phyloP scores from a whole-genome alignment of 2,888 invertebrate species.

The Drosophila buzzatii region DNA sequence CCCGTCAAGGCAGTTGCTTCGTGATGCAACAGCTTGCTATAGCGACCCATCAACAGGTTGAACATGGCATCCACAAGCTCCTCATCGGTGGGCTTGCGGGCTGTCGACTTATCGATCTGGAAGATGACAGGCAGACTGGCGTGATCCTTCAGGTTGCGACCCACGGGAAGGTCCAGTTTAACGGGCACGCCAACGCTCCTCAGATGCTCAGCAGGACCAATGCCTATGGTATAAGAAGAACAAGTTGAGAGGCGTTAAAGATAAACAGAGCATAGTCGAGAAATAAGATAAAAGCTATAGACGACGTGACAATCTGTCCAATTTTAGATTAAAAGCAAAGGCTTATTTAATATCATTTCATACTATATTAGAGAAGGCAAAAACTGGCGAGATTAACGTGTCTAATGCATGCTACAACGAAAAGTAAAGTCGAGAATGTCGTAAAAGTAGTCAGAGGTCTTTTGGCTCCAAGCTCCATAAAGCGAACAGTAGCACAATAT shows the following conservation, averaged over 20 bases:
- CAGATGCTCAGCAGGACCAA: conserved; percentile 82
- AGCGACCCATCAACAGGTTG: conserved; percentile 86
- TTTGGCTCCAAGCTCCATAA: background rate
- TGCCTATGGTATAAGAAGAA: conserved; percentile 54
- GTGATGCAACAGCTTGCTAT: conserved; percentile 86
- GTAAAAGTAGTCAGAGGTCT: background rate
- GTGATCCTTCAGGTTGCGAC: conserved; percentile 93
- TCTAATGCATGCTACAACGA: no score
- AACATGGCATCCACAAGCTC: conserved; percentile 84
- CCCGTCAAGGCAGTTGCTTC: conserved; percentile 86
- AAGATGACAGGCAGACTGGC: conserved; percentile 87
- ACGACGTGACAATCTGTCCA: background rate
- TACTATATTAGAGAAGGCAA: background rate
- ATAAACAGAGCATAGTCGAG: no score
- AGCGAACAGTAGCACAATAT: background rate
- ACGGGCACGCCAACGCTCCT: conserved; percentile 75
- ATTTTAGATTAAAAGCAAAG: background rate
- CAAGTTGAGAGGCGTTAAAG: background rate
- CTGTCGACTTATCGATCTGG: conserved; percentile 85
- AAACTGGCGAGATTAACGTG: background rate
- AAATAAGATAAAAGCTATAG: background rate
- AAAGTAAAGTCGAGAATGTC: background rate
- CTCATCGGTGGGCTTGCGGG: conserved; percentile 83
- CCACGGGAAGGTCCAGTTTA: conserved; percentile 86
- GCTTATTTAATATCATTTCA: background rate